Percentiles rank a stretch among this genome's conserved stretches.
Evolutionary conservation across 2,888 invertebrate genomes (phyloP).

Genomic region (Noctua comes): DNA sequence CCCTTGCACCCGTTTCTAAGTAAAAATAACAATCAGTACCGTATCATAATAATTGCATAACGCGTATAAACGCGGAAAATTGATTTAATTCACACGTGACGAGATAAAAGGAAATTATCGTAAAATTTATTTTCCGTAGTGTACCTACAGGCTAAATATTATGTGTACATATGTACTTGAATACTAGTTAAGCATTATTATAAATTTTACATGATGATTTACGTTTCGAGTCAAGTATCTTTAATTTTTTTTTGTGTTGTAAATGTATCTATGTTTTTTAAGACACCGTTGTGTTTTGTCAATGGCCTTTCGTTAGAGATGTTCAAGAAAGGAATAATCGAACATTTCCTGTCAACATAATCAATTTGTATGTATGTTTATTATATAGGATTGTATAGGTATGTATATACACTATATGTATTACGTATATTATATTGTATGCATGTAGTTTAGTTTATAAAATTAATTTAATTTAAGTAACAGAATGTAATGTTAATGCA

Average conservation of each 20-base stretch:
- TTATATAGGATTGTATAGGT: too few species aligned
- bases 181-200: conserved; percentile 16
- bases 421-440: too few species aligned
- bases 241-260: neutral
- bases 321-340: too few species aligned
- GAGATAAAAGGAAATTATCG: conserved; percentile 59
- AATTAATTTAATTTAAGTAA: too few species aligned
- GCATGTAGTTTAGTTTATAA: too few species aligned
- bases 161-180: conserved; percentile 1
- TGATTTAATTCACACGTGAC: conserved; percentile 65
- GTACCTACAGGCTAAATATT: conserved; percentile 2
- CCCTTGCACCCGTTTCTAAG: conserved; percentile 12
- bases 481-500: too few species aligned
- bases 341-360: too few species aligned
- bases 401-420: too few species aligned
- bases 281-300: neutral
- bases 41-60: conserved; percentile 57
- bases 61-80: conserved; percentile 64
- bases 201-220: neutral
- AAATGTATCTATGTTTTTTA: neutral
- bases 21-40: conserved; percentile 54
- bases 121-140: conserved; percentile 50
- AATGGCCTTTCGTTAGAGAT: too few species aligned
- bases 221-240: conserved; percentile 7
- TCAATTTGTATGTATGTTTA: too few species aligned